phyloP scores from a whole-genome alignment of 2,113 vertebrate species.

The Pelmatolapia mariae region DNA sequence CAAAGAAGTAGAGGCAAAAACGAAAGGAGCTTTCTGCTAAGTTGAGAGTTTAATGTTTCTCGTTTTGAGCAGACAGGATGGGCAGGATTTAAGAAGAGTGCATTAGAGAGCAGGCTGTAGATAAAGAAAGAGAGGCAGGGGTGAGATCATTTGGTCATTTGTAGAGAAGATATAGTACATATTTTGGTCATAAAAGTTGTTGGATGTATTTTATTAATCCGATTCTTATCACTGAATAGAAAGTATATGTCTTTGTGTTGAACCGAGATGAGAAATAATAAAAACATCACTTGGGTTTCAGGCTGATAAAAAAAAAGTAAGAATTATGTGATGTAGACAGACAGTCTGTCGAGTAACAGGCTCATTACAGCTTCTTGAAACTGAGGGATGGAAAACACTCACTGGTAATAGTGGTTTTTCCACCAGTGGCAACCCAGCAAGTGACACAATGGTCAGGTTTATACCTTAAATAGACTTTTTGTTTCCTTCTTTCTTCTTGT shows the following conservation, averaged over 20 bases:
- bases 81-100: neutral
- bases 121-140: neutral
- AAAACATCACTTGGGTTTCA: neutral
- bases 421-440: neutral
- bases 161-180: neutral
- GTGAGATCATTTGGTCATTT: neutral
- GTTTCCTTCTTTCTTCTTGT: neutral
- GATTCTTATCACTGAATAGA: neutral
- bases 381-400: neutral
- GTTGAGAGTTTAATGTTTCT: neutral
- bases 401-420: neutral
- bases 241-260: neutral
- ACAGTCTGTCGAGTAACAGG: rapidly evolving
- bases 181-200: neutral
- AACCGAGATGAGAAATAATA: neutral
- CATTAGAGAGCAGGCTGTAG: neutral
- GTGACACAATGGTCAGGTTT: neutral
- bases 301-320: neutral
- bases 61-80: neutral
- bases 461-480: neutral
- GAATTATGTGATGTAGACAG: neutral
- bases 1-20: neutral
- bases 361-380: neutral
- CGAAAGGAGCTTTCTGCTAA: neutral
- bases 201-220: neutral